phyloP scores from a whole-genome alignment of 1,140 invertebrate genomes.

The Chironomus striatipennis region DNA sequence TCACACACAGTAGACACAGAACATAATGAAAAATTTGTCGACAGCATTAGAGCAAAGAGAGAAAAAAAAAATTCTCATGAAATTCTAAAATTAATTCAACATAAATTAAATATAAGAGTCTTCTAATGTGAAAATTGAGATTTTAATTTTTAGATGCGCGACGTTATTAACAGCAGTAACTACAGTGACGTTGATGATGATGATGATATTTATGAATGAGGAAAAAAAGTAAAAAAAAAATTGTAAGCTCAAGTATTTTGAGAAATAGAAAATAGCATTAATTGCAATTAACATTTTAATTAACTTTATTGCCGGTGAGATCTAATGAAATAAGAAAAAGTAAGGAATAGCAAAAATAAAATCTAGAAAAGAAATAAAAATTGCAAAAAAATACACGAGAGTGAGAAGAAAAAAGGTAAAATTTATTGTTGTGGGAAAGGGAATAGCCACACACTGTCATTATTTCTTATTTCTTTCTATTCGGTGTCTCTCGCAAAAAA shows the following conservation, averaged over 20 bases:
- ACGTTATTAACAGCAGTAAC: neutral
- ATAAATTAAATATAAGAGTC: neutral
- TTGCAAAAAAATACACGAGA: too few relatives aligned
- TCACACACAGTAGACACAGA: too few relatives aligned
- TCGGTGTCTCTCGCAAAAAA: too few relatives aligned
- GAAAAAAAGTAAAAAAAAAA: neutral
- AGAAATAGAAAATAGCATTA: neutral
- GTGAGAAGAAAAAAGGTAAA: too few relatives aligned
- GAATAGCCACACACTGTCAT: too few relatives aligned
- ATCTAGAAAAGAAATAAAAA: too few relatives aligned
- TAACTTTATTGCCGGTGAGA: constrained; percentile 1
- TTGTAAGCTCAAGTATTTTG: neutral
- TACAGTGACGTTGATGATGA: neutral
- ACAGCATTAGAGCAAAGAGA: too few relatives aligned
- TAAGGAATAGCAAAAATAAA: neutral
- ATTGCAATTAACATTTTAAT: constrained; percentile 15
- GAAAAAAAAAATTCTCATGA: neutral
- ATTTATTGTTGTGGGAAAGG: too few relatives aligned
- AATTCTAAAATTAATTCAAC: constrained; percentile 4
- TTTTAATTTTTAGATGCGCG: neutral
- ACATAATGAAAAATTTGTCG: too few relatives aligned
- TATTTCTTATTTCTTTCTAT: too few relatives aligned
- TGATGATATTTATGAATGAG: constrained; percentile 1
- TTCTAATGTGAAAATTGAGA: neutral
- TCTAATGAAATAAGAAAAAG: neutral